Evolutionary conservation across 1,140 invertebrate species (phyloP), one percentile per base, ranked within the genome.

Genomic region (Drosophila bipectinata): DNA sequence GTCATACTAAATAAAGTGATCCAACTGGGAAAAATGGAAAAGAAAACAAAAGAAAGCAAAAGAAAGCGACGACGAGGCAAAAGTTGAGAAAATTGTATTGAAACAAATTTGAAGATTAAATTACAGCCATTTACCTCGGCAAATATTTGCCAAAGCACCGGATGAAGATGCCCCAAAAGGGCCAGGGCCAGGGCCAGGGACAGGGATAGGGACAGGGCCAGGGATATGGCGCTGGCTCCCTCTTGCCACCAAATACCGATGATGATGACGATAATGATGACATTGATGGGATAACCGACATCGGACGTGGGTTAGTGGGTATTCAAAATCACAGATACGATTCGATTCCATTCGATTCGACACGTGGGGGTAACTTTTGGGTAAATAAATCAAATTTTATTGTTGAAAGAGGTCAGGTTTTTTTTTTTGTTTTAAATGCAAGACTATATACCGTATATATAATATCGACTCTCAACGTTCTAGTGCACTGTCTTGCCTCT

Each of bases 21-120:
- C 61, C 14, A 55, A 54, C 7, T 18, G 18, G 9, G 10, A 28
- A 18, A 14, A 30, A 45, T n/a, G 21, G 5, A 28, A 10, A 26
- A 34, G 5, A 51, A 67, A 52, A 61, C 64, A 68, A 57, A 57
- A 54, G 39, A 64, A 9, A 18, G 10, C n/a, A 37, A 52, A 61
- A 67, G 41, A 34, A 28, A 59, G 59, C 28, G n/a, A 45, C 24
- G 6, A 8, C 24, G 1, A 30, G 41, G 28, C 32, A 58, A 37
- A 44, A 66, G 63, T 66, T 63, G 26, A 37, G 34, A 63, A 67
- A 67, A 69, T 68, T 69, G 44, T 47, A 69, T 68, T 69, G 66
- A 69, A 68, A 68, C 63, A 69, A 69, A 69, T 69, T 69, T 68
- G 66, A 57, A 69, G 66, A 69, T 69, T 69, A 68, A 69, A 69